Conservation (phyloP, 2,888 invertebrate species). For the Tetragnatha montana region DNA sequence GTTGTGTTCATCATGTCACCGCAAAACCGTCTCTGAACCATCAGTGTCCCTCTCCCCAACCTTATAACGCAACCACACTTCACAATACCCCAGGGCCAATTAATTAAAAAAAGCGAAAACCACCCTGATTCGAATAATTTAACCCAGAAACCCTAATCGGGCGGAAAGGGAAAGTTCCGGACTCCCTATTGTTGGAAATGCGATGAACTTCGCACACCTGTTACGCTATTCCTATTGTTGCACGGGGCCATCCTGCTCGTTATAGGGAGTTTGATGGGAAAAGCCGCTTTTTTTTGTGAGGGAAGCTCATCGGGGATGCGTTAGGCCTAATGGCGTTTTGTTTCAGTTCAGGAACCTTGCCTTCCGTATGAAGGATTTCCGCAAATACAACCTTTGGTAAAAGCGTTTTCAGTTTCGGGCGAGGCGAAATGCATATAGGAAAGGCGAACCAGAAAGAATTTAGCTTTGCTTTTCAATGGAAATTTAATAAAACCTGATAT, state of each 20-base stretch:
- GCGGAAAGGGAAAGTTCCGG: background rate
- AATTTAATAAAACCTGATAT: too few species aligned
- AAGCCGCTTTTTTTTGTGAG: background rate
- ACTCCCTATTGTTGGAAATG: conserved; percentile 31
- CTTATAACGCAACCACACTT: conserved; percentile 20
- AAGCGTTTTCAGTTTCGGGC: background rate
- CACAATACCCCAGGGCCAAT: conserved; percentile 9
- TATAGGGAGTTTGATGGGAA: conserved; percentile 7
- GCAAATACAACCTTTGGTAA: background rate
- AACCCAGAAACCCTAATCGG: conserved; percentile 46
- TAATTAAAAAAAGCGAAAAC: conserved; percentile 22
- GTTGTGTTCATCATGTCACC: conserved; percentile 45
- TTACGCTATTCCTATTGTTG: conserved; percentile 9
- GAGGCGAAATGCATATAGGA: background rate
- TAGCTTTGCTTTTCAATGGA: too few species aligned
- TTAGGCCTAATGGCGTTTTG: background rate
- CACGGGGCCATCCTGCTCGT: background rate
- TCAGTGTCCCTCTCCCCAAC: background rate
- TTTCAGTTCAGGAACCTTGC: conserved; percentile 36
- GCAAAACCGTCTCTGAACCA: background rate
- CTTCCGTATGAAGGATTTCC: conserved; percentile 14
- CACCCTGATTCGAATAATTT: background rate
- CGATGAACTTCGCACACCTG: background rate
- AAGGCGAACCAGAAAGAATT: background rate
- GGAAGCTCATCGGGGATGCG: background rate